Evolutionary conservation across 1,140 invertebrate genomes (phyloP).

Genomic region (Megalopta genalis): DNA sequence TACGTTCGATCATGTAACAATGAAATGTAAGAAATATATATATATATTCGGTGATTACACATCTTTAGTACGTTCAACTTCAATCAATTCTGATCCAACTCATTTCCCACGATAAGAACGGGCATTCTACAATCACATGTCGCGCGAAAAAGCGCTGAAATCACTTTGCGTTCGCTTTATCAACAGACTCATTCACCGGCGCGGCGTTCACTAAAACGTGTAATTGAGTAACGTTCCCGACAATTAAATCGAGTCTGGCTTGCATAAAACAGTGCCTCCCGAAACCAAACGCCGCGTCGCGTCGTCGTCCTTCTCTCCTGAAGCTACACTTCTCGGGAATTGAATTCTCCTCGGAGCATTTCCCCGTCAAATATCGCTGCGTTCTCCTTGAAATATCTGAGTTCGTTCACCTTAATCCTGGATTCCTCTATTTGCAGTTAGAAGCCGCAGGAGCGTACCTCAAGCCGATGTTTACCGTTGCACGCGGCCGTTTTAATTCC

Average conservation of each 20-base stretch:
- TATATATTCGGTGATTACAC: no score
- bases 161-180: no score
- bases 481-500: constrained; percentile 20
- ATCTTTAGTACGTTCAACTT: no score
- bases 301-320: neutral
- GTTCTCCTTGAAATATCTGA: neutral
- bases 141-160: no score
- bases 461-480: constrained; percentile 30
- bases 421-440: constrained; percentile 6
- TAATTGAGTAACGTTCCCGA: neutral
- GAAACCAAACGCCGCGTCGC: neutral
- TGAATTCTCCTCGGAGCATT: constrained; percentile 1
- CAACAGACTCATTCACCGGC: no score
- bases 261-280: neutral
- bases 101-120: no score
- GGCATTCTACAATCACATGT: no score
- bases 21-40: no score
- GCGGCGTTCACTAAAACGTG: neutral
- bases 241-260: neutral
- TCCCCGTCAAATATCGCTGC: neutral
- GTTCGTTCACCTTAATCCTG: neutral
- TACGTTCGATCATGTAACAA: no score
- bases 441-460: constrained; percentile 15
- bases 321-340: neutral
- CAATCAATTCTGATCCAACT: no score